Base-by-base conservation (phyloP, 2,113 vertebrate genomes). In the Jaculus jaculus region DNA sequence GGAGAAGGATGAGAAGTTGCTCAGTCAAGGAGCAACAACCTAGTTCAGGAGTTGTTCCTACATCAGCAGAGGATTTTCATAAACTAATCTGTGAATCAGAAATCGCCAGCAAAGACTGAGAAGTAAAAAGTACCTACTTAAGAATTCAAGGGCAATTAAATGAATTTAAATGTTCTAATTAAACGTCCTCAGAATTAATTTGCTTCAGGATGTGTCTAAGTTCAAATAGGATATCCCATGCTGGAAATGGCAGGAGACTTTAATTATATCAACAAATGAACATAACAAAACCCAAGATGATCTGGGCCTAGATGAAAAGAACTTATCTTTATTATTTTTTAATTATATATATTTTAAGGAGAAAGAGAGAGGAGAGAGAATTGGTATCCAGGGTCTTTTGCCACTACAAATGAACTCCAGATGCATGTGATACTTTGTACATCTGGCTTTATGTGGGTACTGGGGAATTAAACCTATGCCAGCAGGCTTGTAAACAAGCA, bases 111-210 rank as follows among this genome's bases (percentile, higher is more conserved):
- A 93, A 94, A 90, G 61, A 28, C 11, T 82, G 74, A 58, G 39
- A 13, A 11, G 8, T 47, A 23, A 39, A 61, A 78, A 61, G 3
- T 30, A 1, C 24, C 28, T 24, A 51, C 24, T 79, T 42, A 65
- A 77, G n/a, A 87, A 84, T 80, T 90, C 24, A 88, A 69, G 34
- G 54, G 26, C 37, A 90, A 83, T 78, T 72, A 65, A 71, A 71
- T 30, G 16, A 71, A 68, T 47, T 54, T 1, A 74, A 94, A 78
- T 63, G 20, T 61, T 3, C 11, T 75, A 54, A 89, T 77, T 7
- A 9, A 90, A 86, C 72, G 15, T 74, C 17, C 72, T 88, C 51
- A 78, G 74, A 77, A 61, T 51, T 94, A 68, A 88, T 94, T 54
- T 84, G 58, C 32, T 82, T 82, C 18, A 47, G 28, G 28, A 66